Evolutionary conservation across 2,113 vertebrate species (phyloP), one percentile per base, ranked within the genome.

Genomic region (Rhombomys opimus): DNA sequence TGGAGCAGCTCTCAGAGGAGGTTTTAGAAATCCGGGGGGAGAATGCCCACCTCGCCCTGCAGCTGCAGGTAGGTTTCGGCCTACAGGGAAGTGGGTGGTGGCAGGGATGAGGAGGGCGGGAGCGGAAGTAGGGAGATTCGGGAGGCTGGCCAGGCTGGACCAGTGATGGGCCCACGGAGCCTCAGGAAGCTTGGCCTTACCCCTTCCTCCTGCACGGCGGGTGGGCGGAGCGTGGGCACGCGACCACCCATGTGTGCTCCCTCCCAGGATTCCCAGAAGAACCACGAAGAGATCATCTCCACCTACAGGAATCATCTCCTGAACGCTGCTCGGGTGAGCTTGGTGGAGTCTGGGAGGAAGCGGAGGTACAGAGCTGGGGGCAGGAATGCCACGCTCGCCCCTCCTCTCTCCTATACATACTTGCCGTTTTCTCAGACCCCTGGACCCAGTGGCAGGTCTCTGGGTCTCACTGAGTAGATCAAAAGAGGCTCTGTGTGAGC

Each of bases 251-350:
- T 1, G 57, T 70, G 32, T 75, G 10, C 30, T 85, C 11, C 8
- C 2, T 76, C 57, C 38, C 95, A 99, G 98, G 97, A 98, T 84
- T 97, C 98, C 76, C 98, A 98, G 93, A 98, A 98, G 59, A 98
- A 97, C 90, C 98, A 98, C 0, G 96, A 97, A 61, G 98, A 98
- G 67, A 90, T 97, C 7, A 96, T 98, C n/a, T 61, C 97, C 0
- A 78, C 98, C 25, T 99, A 99, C 0, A 97, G 98, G 89, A 98
- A 88, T 22, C 98, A 98, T 32, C 94, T 99, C 23, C 98, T 99
- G 90, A 96, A 97, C 2, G 98, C 98, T 9, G 98, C 98, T 89
- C 98, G 94, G 98, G 98, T 99, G 95, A 97, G 97, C 73, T 14
- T 27, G 38, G 81, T 25, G 10, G 81, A 63, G 75, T 41, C n/a